These are phyloP conservation scores for Actenoides hombroni DNA, from an alignment of 2,113 vertebrate species.

Conservation along the genomic window DNA sequence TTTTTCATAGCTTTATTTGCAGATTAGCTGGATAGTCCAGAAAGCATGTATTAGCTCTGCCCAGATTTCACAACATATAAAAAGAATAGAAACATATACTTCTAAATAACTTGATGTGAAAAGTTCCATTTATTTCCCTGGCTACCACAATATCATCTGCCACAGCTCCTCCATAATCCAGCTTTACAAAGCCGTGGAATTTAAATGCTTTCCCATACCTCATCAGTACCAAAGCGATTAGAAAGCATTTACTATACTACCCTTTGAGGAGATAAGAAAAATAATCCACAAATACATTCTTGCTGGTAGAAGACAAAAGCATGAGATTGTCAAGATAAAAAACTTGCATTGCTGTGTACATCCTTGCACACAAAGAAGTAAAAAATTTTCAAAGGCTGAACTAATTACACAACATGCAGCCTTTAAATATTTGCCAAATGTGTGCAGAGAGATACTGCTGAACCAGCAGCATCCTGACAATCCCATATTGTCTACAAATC, in stretches of 20 bases:
- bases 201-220: constrained; percentile 37
- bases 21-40: not conserved
- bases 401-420: constrained; percentile 64
- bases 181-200: not conserved
- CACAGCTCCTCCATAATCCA: not conserved
- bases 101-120: not conserved
- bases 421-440: constrained; percentile 72
- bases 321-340: constrained; percentile 43
- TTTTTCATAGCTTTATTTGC: constrained; percentile 10
- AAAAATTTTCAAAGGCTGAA: constrained; percentile 60
- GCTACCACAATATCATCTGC: constrained; percentile 25
- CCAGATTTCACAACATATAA: not conserved
- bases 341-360: constrained; percentile 44
- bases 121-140: not conserved
- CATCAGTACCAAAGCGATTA: constrained; percentile 23
- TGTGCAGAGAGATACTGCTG: constrained; percentile 68
- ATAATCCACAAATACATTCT: constrained; percentile 28
- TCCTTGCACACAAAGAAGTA: constrained; percentile 63
- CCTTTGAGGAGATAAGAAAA: constrained; percentile 36
- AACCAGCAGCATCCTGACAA: constrained; percentile 63
- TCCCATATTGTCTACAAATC: constrained; percentile 66
- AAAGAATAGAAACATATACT: not conserved
- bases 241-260: constrained; percentile 24
- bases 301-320: constrained; percentile 52
- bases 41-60: not conserved